phyloP scores from a whole-genome alignment of 2,113 vertebrate species.

The rabbit (Oryctolagus cuniculus) region mOryCun1.1 NC_091434.1:84473501-84474000 shows the following conservation, averaged over 20 bases:
- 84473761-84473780: neutral
- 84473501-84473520: no score
- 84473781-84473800: constrained; percentile 28
- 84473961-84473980: constrained; percentile 37
- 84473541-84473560: constrained; percentile 28
- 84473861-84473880: constrained; percentile 26
- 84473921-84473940: constrained; percentile 42
- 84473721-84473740: neutral
- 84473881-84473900: constrained; percentile 47
- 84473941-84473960: neutral
- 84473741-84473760: neutral
- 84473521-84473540: constrained; percentile 50
- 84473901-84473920: constrained; percentile 36
- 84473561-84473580: neutral
- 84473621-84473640: constrained; percentile 48
- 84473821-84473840: constrained; percentile 19
- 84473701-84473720: neutral
- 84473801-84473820: constrained; percentile 26
- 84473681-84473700: constrained; percentile 10
- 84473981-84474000: neutral
- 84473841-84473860: constrained; percentile 43
- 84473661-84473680: neutral
- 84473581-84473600: constrained; percentile 29
- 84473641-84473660: constrained; percentile 27
- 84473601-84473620: constrained; percentile 13